Percentiles rank a stretch among this genome's conserved stretches.
phyloP scores from a whole-genome alignment of 2,797 vertebrate genomes.

The Cuniculus paca region DNA sequence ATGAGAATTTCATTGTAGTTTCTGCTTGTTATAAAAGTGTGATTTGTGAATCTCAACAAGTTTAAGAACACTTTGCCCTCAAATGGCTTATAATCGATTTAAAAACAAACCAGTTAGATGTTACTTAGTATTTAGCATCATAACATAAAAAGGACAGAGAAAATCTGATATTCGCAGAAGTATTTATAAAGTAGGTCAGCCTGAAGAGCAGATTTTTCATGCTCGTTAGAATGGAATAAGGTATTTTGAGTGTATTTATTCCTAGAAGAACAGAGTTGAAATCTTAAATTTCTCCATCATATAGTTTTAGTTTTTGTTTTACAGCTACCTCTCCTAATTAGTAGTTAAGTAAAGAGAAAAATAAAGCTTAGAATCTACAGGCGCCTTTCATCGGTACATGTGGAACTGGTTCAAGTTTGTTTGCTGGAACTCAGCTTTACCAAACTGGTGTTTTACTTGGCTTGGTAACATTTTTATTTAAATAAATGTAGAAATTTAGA shows the following conservation, averaged over 20 bases:
- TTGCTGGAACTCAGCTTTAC: conserved; percentile 81
- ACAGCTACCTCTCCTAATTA: conserved; percentile 51
- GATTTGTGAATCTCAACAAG: background rate
- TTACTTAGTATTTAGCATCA: background rate
- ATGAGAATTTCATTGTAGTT: background rate
- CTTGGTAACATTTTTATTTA: conserved; percentile 85
- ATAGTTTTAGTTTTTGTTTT: conserved; percentile 67
- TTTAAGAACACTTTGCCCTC: background rate
- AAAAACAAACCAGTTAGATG: background rate
- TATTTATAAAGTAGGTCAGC: background rate
- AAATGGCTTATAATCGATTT: background rate
- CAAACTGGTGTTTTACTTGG: conserved; percentile 86
- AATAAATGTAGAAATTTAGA: conserved; percentile 85
- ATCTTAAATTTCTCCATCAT: conserved; percentile 51
- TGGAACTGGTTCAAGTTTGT: conserved; percentile 72
- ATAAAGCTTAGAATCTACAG: conserved; percentile 50
- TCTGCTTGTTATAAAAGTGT: background rate
- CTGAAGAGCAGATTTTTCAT: conserved; percentile 3
- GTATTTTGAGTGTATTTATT: conserved; percentile 46
- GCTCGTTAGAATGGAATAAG: background rate
- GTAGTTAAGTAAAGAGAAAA: conserved; percentile 64
- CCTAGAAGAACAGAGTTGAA: conserved; percentile 65
- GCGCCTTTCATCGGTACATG: conserved; percentile 69
- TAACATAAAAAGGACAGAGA: background rate
- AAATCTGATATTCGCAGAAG: conserved; percentile 28